A percentile compares a stretch with the other conserved stretches of the same genome.
Evolutionary conservation across 2,888 invertebrate species (phyloP).

Genomic region (Drosophila incognita): DNA sequence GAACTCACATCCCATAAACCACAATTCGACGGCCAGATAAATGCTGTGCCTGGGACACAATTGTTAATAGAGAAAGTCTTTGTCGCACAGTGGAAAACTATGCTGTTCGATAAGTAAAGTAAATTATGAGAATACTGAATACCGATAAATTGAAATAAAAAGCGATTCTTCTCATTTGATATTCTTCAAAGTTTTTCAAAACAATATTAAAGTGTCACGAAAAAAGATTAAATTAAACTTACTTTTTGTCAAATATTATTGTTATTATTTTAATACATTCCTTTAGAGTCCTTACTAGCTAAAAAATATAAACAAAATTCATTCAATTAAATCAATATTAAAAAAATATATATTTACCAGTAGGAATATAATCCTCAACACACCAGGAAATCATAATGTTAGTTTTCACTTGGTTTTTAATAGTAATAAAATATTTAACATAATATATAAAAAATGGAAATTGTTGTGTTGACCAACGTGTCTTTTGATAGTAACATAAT

Average conservation of each 20-base stretch:
- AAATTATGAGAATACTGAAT: too few relatives aligned
- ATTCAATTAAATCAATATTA: not conserved
- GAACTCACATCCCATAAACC: constrained; percentile 38
- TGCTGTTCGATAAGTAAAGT: not conserved
- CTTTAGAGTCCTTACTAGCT: not conserved
- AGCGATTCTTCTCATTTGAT: not conserved
- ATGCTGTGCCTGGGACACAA: constrained; percentile 26
- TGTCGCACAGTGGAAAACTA: constrained; percentile 30
- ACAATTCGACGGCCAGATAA: constrained; percentile 43
- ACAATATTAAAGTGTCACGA: not conserved
- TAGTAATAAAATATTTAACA: not conserved
- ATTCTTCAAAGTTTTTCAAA: not conserved
- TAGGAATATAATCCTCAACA: not conserved
- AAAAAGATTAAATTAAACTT: not conserved
- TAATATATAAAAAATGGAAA: not conserved
- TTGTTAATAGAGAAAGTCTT: constrained; percentile 34
- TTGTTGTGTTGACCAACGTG: not conserved
- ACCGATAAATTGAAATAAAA: not conserved
- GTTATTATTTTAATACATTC: not conserved
- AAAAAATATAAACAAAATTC: not conserved
- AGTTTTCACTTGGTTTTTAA: not conserved
- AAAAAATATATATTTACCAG: not conserved
- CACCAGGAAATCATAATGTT: not conserved
- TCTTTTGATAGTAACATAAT: not conserved
- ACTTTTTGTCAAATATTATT: not conserved